Base-by-base conservation (phyloP, 1,140 invertebrate genomes). In the Bombus confusus region DNA sequence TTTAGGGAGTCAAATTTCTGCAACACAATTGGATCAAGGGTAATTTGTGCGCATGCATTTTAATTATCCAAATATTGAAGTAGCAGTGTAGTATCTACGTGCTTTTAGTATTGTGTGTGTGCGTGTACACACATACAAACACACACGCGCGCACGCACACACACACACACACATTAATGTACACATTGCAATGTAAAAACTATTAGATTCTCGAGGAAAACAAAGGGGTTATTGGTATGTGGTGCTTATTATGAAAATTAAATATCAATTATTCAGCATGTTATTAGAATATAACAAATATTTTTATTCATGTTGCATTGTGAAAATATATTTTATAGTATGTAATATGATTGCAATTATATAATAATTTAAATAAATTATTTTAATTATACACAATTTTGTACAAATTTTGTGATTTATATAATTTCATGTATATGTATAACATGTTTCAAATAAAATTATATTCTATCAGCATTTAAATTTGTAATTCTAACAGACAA, bases 1-100 rank as follows among this genome's bases (percentile, higher is more conserved):
- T 87, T 85, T 94, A 81, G 92, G 92, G 28, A 88, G 80, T 86
- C 93, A 93, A 85, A 88, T 94, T 77, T 39, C 92, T 76, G 80
- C 91, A 68, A 79, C 92, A 69, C 91, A 92, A 79, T 91, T 94
- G 87, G 93, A 95, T 76, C 91, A 92, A 93, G 92, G 94, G 95
- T 95, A 95, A 94, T 87, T 92, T 74, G 71, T 89, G 73, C 74
- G 89, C 89, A 91, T 91, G 88, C 57, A 86, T 88, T 86, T 82
- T 28, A 84, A 86, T 74, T 80, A 47, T 41, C 59, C 79, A 59
- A 87, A 80, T 85, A 83, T 74, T 64, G 22, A 78, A 69, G 84
- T 90, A 90, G 72, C 59, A 81, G 57, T 57, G 52, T 77, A 64
- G 69, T 84, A 84, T 71, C 28, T 72, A 71, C 18, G 71, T 41